phyloP scores from a whole-genome alignment of 1,140 invertebrate genomes.

The Lepidostoma basale region DNA sequence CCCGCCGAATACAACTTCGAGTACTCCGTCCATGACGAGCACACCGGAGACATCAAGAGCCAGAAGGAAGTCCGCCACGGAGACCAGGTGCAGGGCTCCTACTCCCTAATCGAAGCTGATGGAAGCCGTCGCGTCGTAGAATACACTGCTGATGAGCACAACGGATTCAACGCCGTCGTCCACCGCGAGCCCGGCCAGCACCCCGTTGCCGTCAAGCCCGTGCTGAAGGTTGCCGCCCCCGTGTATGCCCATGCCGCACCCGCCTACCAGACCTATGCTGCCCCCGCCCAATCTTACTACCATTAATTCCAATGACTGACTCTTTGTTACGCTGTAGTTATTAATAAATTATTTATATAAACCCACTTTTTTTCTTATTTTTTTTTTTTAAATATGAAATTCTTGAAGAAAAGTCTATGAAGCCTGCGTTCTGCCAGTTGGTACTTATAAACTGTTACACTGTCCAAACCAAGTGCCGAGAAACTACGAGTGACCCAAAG shows the following conservation, averaged over 20 bases:
- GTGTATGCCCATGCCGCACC: slow-evolving; percentile 46
- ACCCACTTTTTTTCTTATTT: not conserved
- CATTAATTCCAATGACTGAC: slow-evolving; percentile 12
- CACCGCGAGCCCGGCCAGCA: slow-evolving; percentile 61
- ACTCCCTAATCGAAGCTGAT: slow-evolving; percentile 68
- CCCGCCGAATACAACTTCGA: slow-evolving; percentile 61
- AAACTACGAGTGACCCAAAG: too few relatives aligned
- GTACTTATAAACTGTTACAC: too few relatives aligned
- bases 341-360: not conserved
- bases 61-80: slow-evolving; percentile 67
- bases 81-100: slow-evolving; percentile 64
- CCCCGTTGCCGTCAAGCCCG: slow-evolving; percentile 50
- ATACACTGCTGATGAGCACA: slow-evolving; percentile 75
- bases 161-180: slow-evolving; percentile 73
- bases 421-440: too few relatives aligned
- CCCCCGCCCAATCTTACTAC: slow-evolving; percentile 26
- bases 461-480: too few relatives aligned
- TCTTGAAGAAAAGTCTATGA: too few relatives aligned
- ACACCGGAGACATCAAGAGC: slow-evolving; percentile 66
- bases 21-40: slow-evolving; percentile 62
- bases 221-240: slow-evolving; percentile 49
- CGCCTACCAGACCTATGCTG: slow-evolving; percentile 10
- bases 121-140: slow-evolving; percentile 73
- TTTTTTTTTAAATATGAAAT: too few relatives aligned
- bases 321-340: not conserved